Conservation (phyloP, 2,888 invertebrate species). For the Macroteleia sp. region DNA sequence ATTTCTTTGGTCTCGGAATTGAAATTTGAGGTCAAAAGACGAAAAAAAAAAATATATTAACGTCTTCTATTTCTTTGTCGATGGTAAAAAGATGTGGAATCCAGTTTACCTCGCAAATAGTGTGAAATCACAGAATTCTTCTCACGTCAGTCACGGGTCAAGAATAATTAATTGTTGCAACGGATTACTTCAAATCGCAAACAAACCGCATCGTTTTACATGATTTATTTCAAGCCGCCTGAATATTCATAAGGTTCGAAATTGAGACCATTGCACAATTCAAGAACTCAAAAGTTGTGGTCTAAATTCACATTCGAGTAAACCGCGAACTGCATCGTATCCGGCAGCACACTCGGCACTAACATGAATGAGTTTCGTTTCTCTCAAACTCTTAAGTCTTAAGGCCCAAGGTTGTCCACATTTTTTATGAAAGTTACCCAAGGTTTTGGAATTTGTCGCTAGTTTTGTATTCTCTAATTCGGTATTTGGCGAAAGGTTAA, state of each 20-base stretch:
- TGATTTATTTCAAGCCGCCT: too few species aligned
- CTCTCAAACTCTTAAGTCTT: constrained; percentile 72
- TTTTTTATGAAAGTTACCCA: constrained; percentile 69
- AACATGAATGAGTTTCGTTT: constrained; percentile 76
- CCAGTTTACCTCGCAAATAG: constrained; percentile 48
- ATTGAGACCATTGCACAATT: too few species aligned
- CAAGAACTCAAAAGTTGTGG: too few species aligned
- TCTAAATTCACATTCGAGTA: not conserved
- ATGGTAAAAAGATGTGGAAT: constrained; percentile 7
- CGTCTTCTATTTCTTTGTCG: not conserved
- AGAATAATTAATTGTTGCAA: not conserved
- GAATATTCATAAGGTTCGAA: too few species aligned
- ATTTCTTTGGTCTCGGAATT: too few species aligned
- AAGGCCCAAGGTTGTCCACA: constrained; percentile 78
- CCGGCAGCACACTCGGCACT: constrained; percentile 73
- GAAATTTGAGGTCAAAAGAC: too few species aligned
- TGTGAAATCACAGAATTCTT: constrained; percentile 26
- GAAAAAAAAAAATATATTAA: too few species aligned
- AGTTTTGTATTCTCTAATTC: constrained; percentile 26
- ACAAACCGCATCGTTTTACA: not conserved
- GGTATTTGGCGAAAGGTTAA: too few species aligned
- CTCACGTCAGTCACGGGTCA: constrained; percentile 15
- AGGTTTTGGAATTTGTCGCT: constrained; percentile 43
- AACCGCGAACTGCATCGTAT: constrained; percentile 74
- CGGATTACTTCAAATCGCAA: not conserved